A percentile compares a stretch with the other conserved stretches of the same genome.
phyloP scores from a whole-genome alignment of 2,888 invertebrate genomes.

The Limnephilus marmoratus region DNA sequence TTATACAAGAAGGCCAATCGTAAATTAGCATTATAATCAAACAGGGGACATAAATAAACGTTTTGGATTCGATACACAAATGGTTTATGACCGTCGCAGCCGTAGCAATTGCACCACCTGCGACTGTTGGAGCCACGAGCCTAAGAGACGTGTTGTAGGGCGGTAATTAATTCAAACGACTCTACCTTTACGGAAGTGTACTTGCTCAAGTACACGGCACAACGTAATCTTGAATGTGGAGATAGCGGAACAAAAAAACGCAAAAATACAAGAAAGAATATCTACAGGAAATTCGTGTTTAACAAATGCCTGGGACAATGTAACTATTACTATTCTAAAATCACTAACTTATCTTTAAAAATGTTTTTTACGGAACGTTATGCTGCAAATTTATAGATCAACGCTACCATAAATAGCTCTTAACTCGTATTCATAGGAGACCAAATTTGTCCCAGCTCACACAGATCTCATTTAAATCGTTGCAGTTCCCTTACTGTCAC shows the following conservation, averaged over 20 bases:
- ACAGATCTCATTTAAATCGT: too few relatives aligned
- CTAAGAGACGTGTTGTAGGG: neutral
- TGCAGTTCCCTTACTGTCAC: too few relatives aligned
- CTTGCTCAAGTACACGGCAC: neutral
- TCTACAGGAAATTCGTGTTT: too few relatives aligned
- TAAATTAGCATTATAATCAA: neutral
- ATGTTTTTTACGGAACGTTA: too few relatives aligned
- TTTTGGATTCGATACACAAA: neutral
- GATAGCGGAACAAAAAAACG: neutral
- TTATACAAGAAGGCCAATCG: neutral
- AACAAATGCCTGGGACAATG: too few relatives aligned
- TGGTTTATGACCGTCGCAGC: neutral
- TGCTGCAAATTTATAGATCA: too few relatives aligned
- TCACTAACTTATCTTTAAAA: too few relatives aligned
- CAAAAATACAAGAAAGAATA: neutral
- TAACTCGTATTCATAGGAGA: too few relatives aligned
- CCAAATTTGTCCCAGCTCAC: too few relatives aligned
- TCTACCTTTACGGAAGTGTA: neutral
- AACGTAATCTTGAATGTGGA: neutral
- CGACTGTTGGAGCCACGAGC: too few relatives aligned
- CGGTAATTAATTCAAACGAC: neutral
- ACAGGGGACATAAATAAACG: neutral
- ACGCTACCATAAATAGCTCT: too few relatives aligned
- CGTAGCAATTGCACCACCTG: neutral
- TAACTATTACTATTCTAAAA: too few relatives aligned